A percentile compares a stretch with the other conserved stretches of the same genome.
These are phyloP conservation scores for Lamellibrachia satsuma DNA, from an alignment of 2,888 invertebrate genomes.

Conservation along the genomic window DNA sequence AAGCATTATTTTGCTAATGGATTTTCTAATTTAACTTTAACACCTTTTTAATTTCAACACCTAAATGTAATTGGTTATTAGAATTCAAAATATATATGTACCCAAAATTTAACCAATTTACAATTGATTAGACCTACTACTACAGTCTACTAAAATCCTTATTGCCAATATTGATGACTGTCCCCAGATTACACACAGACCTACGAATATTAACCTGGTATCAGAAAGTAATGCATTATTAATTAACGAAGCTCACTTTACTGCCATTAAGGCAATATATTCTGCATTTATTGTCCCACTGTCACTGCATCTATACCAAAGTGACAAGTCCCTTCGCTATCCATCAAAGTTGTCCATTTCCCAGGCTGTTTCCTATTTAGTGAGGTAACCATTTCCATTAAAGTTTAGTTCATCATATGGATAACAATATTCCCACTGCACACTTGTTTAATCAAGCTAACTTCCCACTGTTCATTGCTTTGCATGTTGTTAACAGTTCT, in stretches of 20 bases:
- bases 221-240: background rate
- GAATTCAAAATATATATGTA: background rate
- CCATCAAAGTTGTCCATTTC: background rate
- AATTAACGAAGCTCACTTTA: constrained; percentile 3
- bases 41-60: too few species aligned
- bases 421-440: background rate
- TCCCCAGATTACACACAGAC: background rate
- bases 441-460: background rate
- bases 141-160: background rate
- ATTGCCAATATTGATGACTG: background rate
- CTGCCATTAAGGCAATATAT: background rate
- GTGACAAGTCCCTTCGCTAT: background rate
- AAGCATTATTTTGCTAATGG: too few species aligned
- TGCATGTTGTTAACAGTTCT: background rate
- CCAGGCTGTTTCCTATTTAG: background rate
- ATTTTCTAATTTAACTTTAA: too few species aligned
- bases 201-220: background rate
- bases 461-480: background rate
- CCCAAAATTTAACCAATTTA: background rate
- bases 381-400: background rate
- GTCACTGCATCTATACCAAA: background rate
- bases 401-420: background rate
- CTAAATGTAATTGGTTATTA: background rate
- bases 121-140: background rate
- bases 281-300: background rate